phyloP scores from a whole-genome alignment of 2,888 invertebrate genomes.

The Ichneumoninae sp. region DNA sequence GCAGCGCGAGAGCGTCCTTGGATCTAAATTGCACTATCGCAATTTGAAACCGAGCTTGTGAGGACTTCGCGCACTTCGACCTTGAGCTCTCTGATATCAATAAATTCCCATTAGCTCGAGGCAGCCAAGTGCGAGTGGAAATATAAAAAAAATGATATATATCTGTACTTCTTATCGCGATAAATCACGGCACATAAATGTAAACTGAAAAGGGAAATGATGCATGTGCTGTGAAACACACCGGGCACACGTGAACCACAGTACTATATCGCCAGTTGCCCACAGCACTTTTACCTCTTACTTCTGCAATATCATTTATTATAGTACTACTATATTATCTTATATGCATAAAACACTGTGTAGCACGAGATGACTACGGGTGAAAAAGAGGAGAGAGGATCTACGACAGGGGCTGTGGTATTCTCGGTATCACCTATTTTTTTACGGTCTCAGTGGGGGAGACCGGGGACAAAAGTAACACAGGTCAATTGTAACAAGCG shows the following conservation, averaged over 20 bases:
- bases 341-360: constrained; percentile 10
- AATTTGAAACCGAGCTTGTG: constrained; percentile 47
- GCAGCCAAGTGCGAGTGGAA: constrained; percentile 35
- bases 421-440: neutral
- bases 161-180: constrained; percentile 61
- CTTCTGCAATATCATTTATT: constrained; percentile 36
- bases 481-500: too few species aligned
- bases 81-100: constrained; percentile 62
- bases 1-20: constrained; percentile 50
- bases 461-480: too few species aligned
- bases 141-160: constrained; percentile 28
- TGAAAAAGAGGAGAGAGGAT: neutral
- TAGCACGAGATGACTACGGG: neutral
- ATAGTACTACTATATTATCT: constrained; percentile 37
- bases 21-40: constrained; percentile 61
- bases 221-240: constrained; percentile 54
- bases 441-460: neutral
- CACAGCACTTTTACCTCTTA: constrained; percentile 33
- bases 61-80: constrained; percentile 58
- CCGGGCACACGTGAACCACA: constrained; percentile 20
- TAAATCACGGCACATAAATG: constrained; percentile 63
- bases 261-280: constrained; percentile 28
- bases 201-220: constrained; percentile 66
- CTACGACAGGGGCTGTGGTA: neutral
- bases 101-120: constrained; percentile 66